Percentiles rank a stretch among this genome's conserved stretches.
phyloP scores from a whole-genome alignment of 1,140 invertebrate genomes.

The Reticulitermes speratus region DNA sequence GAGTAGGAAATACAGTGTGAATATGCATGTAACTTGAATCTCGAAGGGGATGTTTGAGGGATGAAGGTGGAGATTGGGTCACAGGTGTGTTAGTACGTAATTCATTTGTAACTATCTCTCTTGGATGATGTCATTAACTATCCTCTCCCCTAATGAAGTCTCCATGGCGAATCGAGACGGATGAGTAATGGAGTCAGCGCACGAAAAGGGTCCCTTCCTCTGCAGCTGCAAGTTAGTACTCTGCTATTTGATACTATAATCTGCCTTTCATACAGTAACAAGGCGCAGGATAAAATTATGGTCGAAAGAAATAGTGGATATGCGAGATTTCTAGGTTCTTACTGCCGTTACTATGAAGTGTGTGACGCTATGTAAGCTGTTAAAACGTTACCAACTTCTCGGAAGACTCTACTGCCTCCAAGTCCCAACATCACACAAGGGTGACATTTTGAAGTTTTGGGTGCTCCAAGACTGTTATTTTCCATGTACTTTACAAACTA shows the following conservation, averaged over 20 bases:
- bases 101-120: not conserved
- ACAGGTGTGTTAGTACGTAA: slow-evolving; percentile 15
- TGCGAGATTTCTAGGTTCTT: too few species aligned
- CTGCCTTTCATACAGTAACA: not conserved
- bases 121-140: not conserved
- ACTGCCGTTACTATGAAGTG: too few species aligned
- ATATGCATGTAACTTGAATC: not conserved
- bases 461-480: too few species aligned
- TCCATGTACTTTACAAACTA: too few species aligned
- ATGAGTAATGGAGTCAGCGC: not conserved
- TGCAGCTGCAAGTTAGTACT: not conserved
- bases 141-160: not conserved
- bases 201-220: not conserved
- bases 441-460: too few species aligned
- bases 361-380: too few species aligned
- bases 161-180: not conserved
- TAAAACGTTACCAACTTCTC: too few species aligned
- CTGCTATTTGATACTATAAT: not conserved
- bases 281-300: too few species aligned
- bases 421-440: too few species aligned
- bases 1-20: not conserved
- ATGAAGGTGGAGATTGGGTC: not conserved
- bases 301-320: too few species aligned
- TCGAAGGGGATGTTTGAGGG: not conserved
- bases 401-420: too few species aligned